Evolutionary conservation across 30 jellyfish, hydroid and myxozoan genomes (phyloP), one percentile per base, ranked within the genome.

Genomic region (Rhopilema esculentum): DNA sequence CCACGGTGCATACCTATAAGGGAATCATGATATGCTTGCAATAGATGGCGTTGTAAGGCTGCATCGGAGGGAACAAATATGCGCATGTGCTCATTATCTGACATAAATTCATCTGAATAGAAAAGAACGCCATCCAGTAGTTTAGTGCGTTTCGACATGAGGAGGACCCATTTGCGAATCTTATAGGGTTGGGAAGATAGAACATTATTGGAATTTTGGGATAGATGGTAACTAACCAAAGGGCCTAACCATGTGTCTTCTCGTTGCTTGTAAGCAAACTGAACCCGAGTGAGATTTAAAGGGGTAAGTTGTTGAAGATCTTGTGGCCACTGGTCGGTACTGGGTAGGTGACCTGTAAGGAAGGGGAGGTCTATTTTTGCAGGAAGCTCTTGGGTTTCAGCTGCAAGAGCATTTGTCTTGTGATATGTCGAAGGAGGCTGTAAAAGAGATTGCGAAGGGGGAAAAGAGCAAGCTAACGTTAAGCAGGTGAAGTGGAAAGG

Each of bases 31-130:
- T 79, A 75, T 16, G 82, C 53, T 8, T 24, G 82, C 66, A 65
- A 57, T 8, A 79, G 62, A 20, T 79, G 89, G 26, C 70, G 65
- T 52, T 65, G 82, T 24, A 79, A 29, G 18, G 57, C 73, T 4
- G 16, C 68, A 26, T 79, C 89, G 0, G 82, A 51, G 27, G 89
- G 89, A 20, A 57, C 80, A 21, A 79, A 79, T 1, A 79, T 25
- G 67, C 78, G 68, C 80, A 79, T 64, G 28, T n/a, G n/a, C n/a
- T n/a, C n/a, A n/a, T n/a, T n/a, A n/a, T n/a, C n/a, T n/a, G n/a
- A n/a, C n/a, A n/a, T n/a, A n/a, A n/a, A n/a, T n/a, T n/a, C n/a
- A n/a, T n/a, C n/a, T n/a, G n/a, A n/a, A n/a, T n/a, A n/a, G n/a
- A n/a, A n/a, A n/a, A n/a, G n/a, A n/a, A n/a, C n/a, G n/a, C n/a